Conservation (phyloP, 2,113 vertebrate genomes). For the Lethenteron reissneri region DNA sequence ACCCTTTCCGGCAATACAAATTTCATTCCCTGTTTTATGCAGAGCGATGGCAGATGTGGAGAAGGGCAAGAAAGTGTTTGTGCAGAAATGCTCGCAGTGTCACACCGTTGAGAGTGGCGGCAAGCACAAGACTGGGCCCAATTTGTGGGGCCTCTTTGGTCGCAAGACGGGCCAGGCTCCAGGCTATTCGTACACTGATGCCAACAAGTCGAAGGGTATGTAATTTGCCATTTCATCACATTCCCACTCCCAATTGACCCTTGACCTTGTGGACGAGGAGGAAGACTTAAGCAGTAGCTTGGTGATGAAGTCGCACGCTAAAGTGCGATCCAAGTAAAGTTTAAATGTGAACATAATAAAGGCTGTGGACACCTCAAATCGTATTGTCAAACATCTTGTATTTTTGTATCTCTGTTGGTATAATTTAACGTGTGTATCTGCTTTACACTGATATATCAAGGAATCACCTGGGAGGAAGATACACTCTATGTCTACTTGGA, state of each 20-base stretch:
- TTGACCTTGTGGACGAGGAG: too few relatives aligned
- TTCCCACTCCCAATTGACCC: too few relatives aligned
- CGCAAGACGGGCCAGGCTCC: constrained; percentile 31
- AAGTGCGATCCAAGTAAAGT: too few relatives aligned
- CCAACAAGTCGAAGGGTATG: constrained; percentile 49
- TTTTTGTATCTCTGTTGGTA: too few relatives aligned
- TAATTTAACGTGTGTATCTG: too few relatives aligned
- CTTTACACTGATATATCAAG: constrained; percentile 15
- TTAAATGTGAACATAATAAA: too few relatives aligned
- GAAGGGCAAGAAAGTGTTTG: constrained; percentile 58
- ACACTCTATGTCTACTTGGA: constrained; percentile 48
- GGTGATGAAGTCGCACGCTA: too few relatives aligned
- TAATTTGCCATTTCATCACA: neutral
- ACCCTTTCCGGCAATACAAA: too few relatives aligned
- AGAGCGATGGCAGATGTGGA: constrained; percentile 18
- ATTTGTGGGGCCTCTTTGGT: constrained; percentile 40
- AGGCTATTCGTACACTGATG: constrained; percentile 35
- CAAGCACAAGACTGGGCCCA: constrained; percentile 43
- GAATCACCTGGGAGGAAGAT: constrained; percentile 31
- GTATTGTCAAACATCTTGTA: too few relatives aligned
- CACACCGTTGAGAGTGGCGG: constrained; percentile 39
- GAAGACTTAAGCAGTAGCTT: too few relatives aligned
- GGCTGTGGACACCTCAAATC: too few relatives aligned
- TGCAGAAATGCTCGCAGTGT: constrained; percentile 51
- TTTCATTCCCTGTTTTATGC: too few relatives aligned